Conservation (phyloP, 2,888 invertebrate species). For the Crossocerus cetratus region DNA sequence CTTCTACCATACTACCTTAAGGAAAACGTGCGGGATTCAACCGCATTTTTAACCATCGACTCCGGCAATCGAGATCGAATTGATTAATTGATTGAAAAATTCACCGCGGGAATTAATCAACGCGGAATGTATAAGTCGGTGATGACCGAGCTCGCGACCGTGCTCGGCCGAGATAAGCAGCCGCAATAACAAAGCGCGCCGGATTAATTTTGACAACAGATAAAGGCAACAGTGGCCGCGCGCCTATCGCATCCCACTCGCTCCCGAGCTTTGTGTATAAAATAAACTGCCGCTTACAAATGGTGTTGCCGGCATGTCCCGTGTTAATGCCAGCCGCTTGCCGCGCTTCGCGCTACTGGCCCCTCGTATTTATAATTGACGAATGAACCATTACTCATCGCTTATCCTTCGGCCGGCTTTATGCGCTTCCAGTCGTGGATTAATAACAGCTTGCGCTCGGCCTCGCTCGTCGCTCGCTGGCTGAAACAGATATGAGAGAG, state of each 20-base stretch:
- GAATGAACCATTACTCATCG: conserved; percentile 54
- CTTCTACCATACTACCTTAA: too few relatives aligned
- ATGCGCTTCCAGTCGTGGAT: conserved; percentile 19
- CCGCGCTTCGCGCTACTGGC: conserved; percentile 12
- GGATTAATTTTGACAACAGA: conserved; percentile 52
- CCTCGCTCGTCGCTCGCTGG: background rate
- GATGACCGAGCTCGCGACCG: too few relatives aligned
- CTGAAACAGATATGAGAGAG: conserved; percentile 14
- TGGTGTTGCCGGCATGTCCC: conserved; percentile 37
- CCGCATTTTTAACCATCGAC: too few relatives aligned
- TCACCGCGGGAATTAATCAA: too few relatives aligned
- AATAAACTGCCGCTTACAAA: conserved; percentile 45
- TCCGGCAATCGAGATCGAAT: too few relatives aligned
- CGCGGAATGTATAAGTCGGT: too few relatives aligned
- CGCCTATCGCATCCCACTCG: background rate
- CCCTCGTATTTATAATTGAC: conserved; percentile 60
- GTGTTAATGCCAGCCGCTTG: conserved; percentile 26
- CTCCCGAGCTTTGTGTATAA: conserved; percentile 46
- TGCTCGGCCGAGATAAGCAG: conserved; percentile 24
- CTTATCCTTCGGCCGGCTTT: conserved; percentile 19
- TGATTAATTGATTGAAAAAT: too few relatives aligned
- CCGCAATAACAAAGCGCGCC: conserved; percentile 43
- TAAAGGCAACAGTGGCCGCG: conserved; percentile 34
- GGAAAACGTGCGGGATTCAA: too few relatives aligned
- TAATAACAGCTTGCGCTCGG: conserved; percentile 22